These are phyloP conservation scores for Pollenia labialis DNA, from an alignment of 2,888 invertebrate genomes.

Conservation along the genomic window DNA sequence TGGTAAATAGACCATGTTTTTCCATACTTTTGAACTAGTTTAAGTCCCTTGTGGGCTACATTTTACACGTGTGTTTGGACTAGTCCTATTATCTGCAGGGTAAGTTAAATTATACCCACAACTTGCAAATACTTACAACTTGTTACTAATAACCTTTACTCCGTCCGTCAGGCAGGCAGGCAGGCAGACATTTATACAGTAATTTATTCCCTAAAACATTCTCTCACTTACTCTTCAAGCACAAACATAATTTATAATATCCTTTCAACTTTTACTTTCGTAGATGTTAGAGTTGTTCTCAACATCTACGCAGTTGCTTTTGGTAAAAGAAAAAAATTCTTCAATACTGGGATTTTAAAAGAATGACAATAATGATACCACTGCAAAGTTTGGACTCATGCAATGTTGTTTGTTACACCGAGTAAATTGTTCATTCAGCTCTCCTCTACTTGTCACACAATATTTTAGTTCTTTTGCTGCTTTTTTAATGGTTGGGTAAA, in stretches of 20 bases:
- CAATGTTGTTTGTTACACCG: conserved; percentile 40
- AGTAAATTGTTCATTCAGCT: conserved; percentile 12
- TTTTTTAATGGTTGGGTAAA: conserved; percentile 49
- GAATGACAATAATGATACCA: conserved; percentile 42
- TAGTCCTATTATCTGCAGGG: no score
- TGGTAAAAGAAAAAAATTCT: neutral
- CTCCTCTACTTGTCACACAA: neutral
- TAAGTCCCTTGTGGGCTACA: no score
- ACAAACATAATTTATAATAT: conserved; percentile 65
- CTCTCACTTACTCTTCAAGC: neutral
- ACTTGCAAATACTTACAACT: no score
- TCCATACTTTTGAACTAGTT: no score
- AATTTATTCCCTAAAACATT: conserved; percentile 7
- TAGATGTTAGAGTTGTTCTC: neutral
- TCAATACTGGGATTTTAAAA: conserved; percentile 17
- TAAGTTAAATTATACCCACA: no score
- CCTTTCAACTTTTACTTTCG: conserved; percentile 60
- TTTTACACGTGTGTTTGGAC: no score
- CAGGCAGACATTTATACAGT: conserved; percentile 8
- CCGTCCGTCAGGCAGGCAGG: neutral
- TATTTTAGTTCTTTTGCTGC: neutral
- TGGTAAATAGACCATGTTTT: no score
- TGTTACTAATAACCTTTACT: no score
- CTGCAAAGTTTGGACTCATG: conserved; percentile 67
- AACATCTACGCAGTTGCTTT: neutral